phyloP scores from a whole-genome alignment of 2,797 vertebrate species.

The Hyperoplus immaculatus region DNA sequence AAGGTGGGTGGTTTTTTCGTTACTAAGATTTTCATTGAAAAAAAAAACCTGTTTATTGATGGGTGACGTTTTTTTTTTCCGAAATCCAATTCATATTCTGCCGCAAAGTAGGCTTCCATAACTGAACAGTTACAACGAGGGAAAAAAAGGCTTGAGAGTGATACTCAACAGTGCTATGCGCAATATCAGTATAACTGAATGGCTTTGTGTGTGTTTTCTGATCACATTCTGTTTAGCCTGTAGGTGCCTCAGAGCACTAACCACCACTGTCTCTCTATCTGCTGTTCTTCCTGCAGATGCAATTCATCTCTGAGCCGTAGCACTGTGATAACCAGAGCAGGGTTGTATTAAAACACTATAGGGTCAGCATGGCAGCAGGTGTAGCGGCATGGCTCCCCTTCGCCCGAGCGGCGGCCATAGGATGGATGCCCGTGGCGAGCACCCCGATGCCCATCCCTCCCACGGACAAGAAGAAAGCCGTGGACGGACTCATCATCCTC shows the following conservation, averaged over 20 bases:
- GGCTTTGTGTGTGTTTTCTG: slow-evolving; percentile 53
- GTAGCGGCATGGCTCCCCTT: slow-evolving; percentile 97
- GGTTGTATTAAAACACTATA: slow-evolving; percentile 65
- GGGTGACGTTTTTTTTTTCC: slow-evolving; percentile 41
- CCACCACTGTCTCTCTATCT: slow-evolving; percentile 58
- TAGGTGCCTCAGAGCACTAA: slow-evolving; percentile 37
- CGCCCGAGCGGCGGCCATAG: slow-evolving; percentile 95
- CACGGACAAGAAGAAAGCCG: slow-evolving; percentile 88
- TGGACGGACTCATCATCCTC: slow-evolving; percentile 93
- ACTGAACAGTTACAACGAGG: slow-evolving; percentile 58
- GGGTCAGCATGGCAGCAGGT: slow-evolving; percentile 92
- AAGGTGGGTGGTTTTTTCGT: slow-evolving; percentile 72
- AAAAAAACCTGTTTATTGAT: slow-evolving; percentile 31
- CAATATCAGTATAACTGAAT: slow-evolving; percentile 59
- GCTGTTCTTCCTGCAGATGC: slow-evolving; percentile 78
- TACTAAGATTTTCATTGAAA: slow-evolving; percentile 29
- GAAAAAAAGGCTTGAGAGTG: slow-evolving; percentile 58
- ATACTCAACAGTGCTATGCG: slow-evolving; percentile 65
- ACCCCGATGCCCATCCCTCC: slow-evolving; percentile 94
- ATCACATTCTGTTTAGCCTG: slow-evolving; percentile 38
- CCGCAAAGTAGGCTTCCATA: slow-evolving; percentile 74
- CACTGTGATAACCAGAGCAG: slow-evolving; percentile 77
- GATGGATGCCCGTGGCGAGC: slow-evolving; percentile 97
- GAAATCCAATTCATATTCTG: slow-evolving; percentile 71
- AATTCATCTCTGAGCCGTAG: slow-evolving; percentile 73